These are phyloP conservation scores for Dunckerocampus dactyliophorus DNA, from an alignment of 2,113 vertebrate species.

Conservation along the genomic window DNA sequence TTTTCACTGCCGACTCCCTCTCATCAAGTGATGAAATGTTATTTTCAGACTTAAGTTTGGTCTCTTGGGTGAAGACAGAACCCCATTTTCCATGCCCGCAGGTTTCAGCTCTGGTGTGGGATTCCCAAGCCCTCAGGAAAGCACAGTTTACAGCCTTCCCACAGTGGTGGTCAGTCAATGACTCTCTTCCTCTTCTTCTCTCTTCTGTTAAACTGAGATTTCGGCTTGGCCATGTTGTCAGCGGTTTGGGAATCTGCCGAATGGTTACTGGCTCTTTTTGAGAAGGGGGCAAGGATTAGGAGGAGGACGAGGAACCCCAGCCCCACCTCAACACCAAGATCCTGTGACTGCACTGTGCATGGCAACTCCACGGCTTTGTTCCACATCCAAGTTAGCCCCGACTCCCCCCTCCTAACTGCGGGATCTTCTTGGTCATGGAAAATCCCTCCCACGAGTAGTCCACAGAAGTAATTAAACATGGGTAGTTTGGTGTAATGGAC, in stretches of 20 bases:
- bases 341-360: conserved; percentile 32
- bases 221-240: conserved; percentile 56
- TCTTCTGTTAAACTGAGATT: conserved; percentile 48
- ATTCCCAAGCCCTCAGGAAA: conserved; percentile 73
- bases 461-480: conserved; percentile 71
- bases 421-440: conserved; percentile 59
- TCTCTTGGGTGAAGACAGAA: conserved; percentile 38
- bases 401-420: conserved; percentile 19
- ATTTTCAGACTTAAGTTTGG: conserved; percentile 32
- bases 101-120: conserved; percentile 68
- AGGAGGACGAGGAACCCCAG: conserved; percentile 16
- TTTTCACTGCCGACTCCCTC: conserved; percentile 28
- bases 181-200: conserved; percentile 56
- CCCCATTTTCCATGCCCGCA: conserved; percentile 66
- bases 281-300: conserved; percentile 13
- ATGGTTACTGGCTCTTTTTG: conserved; percentile 55
- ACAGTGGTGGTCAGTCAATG: conserved; percentile 68
- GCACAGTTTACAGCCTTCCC: conserved; percentile 73
- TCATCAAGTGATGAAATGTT: conserved; percentile 37
- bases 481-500: conserved; percentile 70
- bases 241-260: conserved; percentile 63
- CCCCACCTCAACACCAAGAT: conserved; percentile 24
- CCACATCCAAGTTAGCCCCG: conserved; percentile 48
- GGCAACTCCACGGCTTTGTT: conserved; percentile 70
- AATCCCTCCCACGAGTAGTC: conserved; percentile 65